Percentiles rank a stretch among this genome's conserved stretches.
These are phyloP conservation scores for Tanytarsus gracilentus DNA, from an alignment of 2,888 invertebrate species.

Conservation along the genomic window DNA sequence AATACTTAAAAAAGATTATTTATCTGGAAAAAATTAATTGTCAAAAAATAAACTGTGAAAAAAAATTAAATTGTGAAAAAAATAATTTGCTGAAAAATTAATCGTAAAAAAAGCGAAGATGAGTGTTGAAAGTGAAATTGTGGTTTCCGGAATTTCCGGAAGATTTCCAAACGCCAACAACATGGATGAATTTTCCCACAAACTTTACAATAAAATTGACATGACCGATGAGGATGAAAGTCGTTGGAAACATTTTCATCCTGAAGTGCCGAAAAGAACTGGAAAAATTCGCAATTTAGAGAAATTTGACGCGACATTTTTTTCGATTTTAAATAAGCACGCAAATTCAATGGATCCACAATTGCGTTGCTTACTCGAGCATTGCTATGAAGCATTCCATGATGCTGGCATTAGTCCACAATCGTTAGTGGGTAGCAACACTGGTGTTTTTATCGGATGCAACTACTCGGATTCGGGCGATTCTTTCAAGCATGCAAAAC, in stretches of 20 bases:
- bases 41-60: no score
- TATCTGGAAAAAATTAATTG: no score
- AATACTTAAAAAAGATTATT: no score
- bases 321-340: conserved; percentile 65
- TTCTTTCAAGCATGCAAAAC: conserved; percentile 46
- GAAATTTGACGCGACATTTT: no score
- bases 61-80: no score
- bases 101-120: no score
- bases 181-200: conserved; percentile 51
- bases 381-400: conserved; percentile 66
- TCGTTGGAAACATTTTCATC: no score
- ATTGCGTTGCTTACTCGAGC: conserved; percentile 66
- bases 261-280: no score
- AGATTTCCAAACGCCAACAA: conserved; percentile 57
- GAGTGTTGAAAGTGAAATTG: conserved; percentile 46
- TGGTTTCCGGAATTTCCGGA: conserved; percentile 52
- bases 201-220: conserved; percentile 54
- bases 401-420: conserved; percentile 65
- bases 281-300: no score
- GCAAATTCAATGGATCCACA: conserved; percentile 70
- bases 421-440: conserved; percentile 53
- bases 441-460: conserved; percentile 65
- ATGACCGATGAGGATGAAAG: no score
- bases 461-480: conserved; percentile 65
- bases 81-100: no score